Conservation (phyloP, 1,140 invertebrate species). For the Streblospio benedicti region DNA sequence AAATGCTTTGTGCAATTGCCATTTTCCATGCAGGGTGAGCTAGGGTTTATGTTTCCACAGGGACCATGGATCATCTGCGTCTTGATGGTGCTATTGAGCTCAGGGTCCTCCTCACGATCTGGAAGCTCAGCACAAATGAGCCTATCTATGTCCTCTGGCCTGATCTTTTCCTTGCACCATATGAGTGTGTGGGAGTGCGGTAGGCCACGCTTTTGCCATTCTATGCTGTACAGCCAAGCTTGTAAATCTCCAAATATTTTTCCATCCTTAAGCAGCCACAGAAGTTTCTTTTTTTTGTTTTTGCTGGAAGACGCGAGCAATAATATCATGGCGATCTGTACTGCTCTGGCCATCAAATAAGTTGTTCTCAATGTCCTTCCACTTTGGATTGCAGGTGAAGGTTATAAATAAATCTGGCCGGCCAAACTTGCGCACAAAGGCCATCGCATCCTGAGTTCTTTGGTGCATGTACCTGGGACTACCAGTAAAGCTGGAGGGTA, state of each 20-base stretch:
- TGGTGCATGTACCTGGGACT: slow-evolving; percentile 47
- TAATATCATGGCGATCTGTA: slow-evolving; percentile 45
- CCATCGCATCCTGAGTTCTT: slow-evolving; percentile 48
- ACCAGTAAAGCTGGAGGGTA: too few species aligned
- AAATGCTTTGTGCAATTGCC: background rate
- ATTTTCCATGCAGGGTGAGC: slow-evolving; percentile 1
- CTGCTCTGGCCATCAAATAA: slow-evolving; percentile 31
- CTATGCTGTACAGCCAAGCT: slow-evolving; percentile 45
- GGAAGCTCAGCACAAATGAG: slow-evolving; percentile 24
- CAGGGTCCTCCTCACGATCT: slow-evolving; percentile 10
- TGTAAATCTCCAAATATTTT: slow-evolving; percentile 37
- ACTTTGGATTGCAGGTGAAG: slow-evolving; percentile 33
- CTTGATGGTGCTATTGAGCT: slow-evolving; percentile 13
- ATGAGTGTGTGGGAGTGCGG: slow-evolving; percentile 52
- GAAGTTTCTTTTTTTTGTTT: slow-evolving; percentile 46
- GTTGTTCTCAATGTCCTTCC: slow-evolving; percentile 37
- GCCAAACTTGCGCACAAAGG: slow-evolving; percentile 48
- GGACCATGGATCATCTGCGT: slow-evolving; percentile 15
- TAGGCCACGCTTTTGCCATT: slow-evolving; percentile 53
- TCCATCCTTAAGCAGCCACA: slow-evolving; percentile 43
- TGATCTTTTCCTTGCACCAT: slow-evolving; percentile 34
- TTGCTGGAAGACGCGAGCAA: slow-evolving; percentile 48
- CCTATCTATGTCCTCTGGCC: slow-evolving; percentile 14
- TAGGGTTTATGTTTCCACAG: background rate
- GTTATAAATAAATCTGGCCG: slow-evolving; percentile 37